Base-by-base conservation (phyloP, 2,797 vertebrate genomes). In the Coregonus ussuriensis region DNA sequence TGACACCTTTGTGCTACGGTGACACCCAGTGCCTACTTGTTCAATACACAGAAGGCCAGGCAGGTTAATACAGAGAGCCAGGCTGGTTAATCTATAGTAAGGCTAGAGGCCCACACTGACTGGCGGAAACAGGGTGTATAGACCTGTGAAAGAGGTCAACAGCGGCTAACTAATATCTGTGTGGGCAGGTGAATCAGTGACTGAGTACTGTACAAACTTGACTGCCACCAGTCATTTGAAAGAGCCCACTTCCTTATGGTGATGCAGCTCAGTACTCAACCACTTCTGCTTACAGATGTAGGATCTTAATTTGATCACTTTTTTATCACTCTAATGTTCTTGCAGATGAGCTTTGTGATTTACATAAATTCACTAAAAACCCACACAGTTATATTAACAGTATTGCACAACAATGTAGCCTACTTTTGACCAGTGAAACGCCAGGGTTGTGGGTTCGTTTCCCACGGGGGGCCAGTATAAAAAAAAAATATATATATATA, bases 11-110 rank as follows among this genome's bases (percentile, higher is more conserved):
- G 77, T 81, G 74, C 35, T 67, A 3, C 71, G 29, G 56, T 66
- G 35, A n/a, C 11, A 18, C 68, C 7, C 4, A 56, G 73, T 75
- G 52, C 79, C 63, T 47, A 47, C 41, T 47, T 72, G 72, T 75
- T 83, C 75, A 84, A 88, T 79, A 66, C 74, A 83, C 66, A 37
- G 71, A 31, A 41, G 62, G 67, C 53, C 4, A 54, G 9, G 66
- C 51, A 62, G 72, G 72, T 80, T 11, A 84, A 67, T 41, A 4
- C 51, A 29, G 53, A 51, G 41, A 47, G 9, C 66, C 79, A 54
- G 74, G 14, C 47, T 63, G 68, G n/a, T 35, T 53, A 37, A n/a
- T 82, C 82, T 33, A 25, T 82, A 79, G 82, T 25, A n/a, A 62
- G n/a, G 9, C n/a, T 18, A 9, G 56, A 77, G 74, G 56, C 52